These are phyloP conservation scores for Gymnogyps californianus DNA, from an alignment of 2,113 vertebrate species.

Conservation along the genomic window DNA sequence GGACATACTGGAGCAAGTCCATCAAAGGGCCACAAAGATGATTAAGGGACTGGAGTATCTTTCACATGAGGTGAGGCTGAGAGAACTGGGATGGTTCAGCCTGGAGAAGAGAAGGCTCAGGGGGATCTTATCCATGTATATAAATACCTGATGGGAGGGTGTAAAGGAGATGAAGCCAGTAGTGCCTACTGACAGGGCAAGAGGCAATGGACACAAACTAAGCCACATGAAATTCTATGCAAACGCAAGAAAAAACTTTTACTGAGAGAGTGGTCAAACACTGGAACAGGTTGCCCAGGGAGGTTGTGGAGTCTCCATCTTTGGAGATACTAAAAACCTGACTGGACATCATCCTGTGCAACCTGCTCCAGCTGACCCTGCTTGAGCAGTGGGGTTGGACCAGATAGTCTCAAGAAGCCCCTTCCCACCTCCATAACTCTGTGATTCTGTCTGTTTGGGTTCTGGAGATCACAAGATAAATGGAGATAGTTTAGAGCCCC, in stretches of 20 bases:
- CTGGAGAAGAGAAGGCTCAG: background rate
- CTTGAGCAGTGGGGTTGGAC: background rate
- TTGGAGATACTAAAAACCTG: background rate
- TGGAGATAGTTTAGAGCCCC: background rate
- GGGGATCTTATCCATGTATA: background rate
- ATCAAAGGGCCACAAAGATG: background rate
- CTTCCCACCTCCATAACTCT: background rate
- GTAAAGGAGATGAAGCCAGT: background rate
- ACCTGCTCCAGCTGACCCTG: background rate
- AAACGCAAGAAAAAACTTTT: background rate
- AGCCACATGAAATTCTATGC: background rate
- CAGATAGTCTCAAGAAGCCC: background rate
- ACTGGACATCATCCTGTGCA: background rate
- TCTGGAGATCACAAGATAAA: background rate
- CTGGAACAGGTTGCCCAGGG: background rate
- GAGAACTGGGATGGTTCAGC: background rate
- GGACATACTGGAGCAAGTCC: background rate
- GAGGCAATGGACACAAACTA: background rate
- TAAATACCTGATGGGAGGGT: background rate
- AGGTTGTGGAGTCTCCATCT: background rate
- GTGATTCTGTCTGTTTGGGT: background rate
- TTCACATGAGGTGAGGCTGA: background rate
- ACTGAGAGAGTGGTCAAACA: background rate
- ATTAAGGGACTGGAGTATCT: background rate
- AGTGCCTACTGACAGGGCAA: background rate